These are phyloP conservation scores for Lepidocyrtoides sp. DNA, from an alignment of 2,888 invertebrate genomes.

Conservation along the genomic window DNA sequence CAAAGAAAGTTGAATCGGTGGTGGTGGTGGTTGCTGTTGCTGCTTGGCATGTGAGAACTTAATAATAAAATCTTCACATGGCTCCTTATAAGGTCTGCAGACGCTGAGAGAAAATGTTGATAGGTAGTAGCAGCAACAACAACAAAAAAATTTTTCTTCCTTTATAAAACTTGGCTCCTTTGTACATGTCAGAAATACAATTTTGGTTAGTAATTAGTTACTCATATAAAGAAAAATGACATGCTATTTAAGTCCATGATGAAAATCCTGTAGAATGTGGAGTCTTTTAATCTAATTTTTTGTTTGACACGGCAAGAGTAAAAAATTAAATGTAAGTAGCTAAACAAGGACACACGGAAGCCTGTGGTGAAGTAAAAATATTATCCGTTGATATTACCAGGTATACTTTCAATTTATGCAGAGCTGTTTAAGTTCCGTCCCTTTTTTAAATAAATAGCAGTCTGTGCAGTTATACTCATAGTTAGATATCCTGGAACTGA, in stretches of 20 bases:
- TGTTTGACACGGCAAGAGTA: slow-evolving; percentile 10
- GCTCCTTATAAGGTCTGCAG: slow-evolving; percentile 60
- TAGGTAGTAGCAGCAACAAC: too few relatives aligned
- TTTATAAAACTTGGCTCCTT: neutral
- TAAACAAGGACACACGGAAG: too few relatives aligned
- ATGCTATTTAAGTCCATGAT: slow-evolving; percentile 40
- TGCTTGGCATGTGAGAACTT: slow-evolving; percentile 70
- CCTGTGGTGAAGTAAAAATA: slow-evolving; percentile 8
- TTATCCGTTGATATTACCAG: neutral
- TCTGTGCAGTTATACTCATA: too few relatives aligned
- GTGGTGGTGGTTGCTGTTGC: slow-evolving; percentile 55
- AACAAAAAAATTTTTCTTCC: too few relatives aligned
- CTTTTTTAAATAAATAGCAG: neutral
- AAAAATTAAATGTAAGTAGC: neutral
- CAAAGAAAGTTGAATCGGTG: slow-evolving; percentile 34
- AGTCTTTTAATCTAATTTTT: slow-evolving; percentile 21
- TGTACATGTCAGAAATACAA: slow-evolving; percentile 45
- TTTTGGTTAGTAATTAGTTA: slow-evolving; percentile 60
- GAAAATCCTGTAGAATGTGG: neutral
- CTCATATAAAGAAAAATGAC: slow-evolving; percentile 68
- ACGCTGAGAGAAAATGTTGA: neutral
- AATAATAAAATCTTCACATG: slow-evolving; percentile 64
- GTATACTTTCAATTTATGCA: too few relatives aligned
- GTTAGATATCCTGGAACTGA: too few relatives aligned
- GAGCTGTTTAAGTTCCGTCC: too few relatives aligned